Base-by-base conservation (phyloP, 2,888 invertebrate species). In the Andricus quercusramuli region DNA sequence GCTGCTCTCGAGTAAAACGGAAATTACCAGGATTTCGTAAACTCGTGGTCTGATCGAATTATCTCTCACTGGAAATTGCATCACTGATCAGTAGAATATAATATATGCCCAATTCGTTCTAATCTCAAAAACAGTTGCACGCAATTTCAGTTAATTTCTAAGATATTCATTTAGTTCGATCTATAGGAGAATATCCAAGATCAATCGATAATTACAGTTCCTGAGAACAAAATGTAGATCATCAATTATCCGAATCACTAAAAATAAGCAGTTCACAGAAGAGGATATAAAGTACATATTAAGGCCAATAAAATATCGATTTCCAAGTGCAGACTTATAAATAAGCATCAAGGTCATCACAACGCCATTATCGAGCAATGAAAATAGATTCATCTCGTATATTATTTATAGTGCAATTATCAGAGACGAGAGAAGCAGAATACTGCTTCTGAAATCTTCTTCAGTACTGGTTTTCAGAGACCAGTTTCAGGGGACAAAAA, bases 1-100 rank as follows among this genome's bases (percentile, higher is more conserved):
- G 56, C 25, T 47, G 29, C 32, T 70, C 47, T 56, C 56, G n/a
- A 51, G 32, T 25, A 51, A 74, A 74, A 74, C 74, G 74, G 74
- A 74, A 74, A 74, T 74, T 74, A 74, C 74, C 32, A 29, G 13
- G 56, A 74, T 74, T 74, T 74, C 74, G 74, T 74, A 74, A 74
- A 56, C 74, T 56, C 74, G 56, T 20, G 56, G 74, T 56, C 51
- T 74, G n/a, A 74, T 56, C 32, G 56, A 74, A 74, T 74, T 74
- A 74, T 74, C 25, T 74, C 74, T 32, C 56, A 29, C 32, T 74
- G 56, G 74, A 74, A 74, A 74, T 74, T 74, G 32, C 74, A 56
- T 74, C 51, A 74, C 74, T 74, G 51, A 74, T 74, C 74, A 74
- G 47, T 56, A n/a, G 56, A 37, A 56, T 74, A 56, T 74, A 56